Evolutionary conservation across 2,113 vertebrate genomes (phyloP).

Genomic region (Erythrocebus patas): DNA sequence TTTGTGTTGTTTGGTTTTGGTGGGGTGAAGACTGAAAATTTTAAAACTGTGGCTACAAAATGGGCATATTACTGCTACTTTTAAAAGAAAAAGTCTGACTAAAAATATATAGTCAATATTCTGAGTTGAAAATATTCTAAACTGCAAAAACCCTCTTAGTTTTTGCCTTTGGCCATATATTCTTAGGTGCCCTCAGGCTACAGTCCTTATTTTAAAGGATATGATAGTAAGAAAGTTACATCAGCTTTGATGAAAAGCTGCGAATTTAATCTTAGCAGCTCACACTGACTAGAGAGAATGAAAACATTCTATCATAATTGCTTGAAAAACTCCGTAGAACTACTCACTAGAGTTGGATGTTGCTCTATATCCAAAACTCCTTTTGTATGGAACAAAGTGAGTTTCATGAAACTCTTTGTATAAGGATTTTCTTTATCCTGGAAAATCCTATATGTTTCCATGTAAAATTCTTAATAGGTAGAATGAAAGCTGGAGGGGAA

Average conservation of each 20-base stretch:
- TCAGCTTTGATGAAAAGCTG: background rate
- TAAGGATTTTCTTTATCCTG: background rate
- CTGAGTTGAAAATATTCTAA: background rate
- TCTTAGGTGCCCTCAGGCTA: background rate
- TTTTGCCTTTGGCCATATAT: background rate
- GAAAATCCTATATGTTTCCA: background rate
- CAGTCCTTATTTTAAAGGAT: background rate
- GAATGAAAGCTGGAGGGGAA: background rate
- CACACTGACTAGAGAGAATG: background rate
- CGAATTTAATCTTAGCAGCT: conserved; percentile 22
- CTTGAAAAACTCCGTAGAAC: background rate
- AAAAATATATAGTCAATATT: background rate
- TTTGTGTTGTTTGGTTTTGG: background rate
- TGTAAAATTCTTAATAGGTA: background rate
- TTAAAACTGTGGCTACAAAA: background rate
- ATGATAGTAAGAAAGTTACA: background rate
- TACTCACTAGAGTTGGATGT: background rate
- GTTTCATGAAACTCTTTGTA: background rate
- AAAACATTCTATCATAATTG: background rate
- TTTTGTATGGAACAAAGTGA: background rate
- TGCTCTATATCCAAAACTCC: background rate
- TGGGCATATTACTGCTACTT: background rate
- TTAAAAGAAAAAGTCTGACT: background rate
- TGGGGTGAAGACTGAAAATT: background rate
- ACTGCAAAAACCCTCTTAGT: background rate